Percentiles rank a stretch among this genome's conserved stretches.
Evolutionary conservation across 2,888 invertebrate species (phyloP).

Genomic region (Temnothorax ravouxi): DNA sequence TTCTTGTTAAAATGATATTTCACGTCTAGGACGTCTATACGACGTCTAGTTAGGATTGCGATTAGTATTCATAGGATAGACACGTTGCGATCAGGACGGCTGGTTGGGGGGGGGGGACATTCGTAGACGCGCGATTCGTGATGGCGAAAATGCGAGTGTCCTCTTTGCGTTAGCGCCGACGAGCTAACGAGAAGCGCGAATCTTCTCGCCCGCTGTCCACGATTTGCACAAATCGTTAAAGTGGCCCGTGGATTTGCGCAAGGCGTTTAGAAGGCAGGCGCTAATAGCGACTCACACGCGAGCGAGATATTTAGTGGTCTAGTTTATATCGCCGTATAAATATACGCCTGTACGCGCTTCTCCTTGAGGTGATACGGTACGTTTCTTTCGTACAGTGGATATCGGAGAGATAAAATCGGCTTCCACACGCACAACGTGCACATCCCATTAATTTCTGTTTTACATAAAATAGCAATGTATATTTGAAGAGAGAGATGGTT

Average conservation of each 20-base stretch:
- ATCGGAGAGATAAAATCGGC: not conserved
- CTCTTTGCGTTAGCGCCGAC: constrained; percentile 75
- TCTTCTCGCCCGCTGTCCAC: constrained; percentile 63
- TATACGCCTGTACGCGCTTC: not conserved
- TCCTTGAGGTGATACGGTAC: not conserved
- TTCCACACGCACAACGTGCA: not conserved
- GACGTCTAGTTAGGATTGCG: not conserved
- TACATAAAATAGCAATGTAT: not conserved
- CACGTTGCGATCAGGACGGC: not conserved
- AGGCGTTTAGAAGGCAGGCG: constrained; percentile 78
- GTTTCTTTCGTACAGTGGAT: not conserved
- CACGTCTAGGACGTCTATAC: not conserved
- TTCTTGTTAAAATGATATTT: constrained; percentile 4
- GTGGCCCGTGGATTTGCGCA: constrained; percentile 72
- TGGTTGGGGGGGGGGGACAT: no score
- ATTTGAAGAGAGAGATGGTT: not conserved
- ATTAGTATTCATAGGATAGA: not conserved
- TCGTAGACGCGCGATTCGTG: not conserved
- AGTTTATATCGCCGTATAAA: constrained; percentile 27
- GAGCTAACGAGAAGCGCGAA: constrained; percentile 81
- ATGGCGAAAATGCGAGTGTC: constrained; percentile 41
- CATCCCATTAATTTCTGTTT: not conserved
- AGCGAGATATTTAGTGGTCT: constrained; percentile 44
- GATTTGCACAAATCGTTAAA: constrained; percentile 76
- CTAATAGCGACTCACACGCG: constrained; percentile 78